A percentile compares a stretch with the other conserved stretches of the same genome.
These are phyloP conservation scores for Apocheima hispidaria DNA, from an alignment of 2,888 invertebrate species.

Conservation along the genomic window DNA sequence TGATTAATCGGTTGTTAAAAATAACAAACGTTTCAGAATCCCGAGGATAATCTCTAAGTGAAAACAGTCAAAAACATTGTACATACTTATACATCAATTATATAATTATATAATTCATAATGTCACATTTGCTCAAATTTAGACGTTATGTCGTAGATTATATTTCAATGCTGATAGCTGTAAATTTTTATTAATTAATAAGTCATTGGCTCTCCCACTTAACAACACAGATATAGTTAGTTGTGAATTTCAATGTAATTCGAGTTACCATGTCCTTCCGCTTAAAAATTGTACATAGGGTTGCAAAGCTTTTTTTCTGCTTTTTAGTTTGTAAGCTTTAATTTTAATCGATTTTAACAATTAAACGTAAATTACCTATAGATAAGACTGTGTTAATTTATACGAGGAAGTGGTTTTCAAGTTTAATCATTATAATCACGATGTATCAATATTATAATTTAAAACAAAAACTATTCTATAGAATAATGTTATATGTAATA, in stretches of 20 bases:
- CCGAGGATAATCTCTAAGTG: too few relatives aligned
- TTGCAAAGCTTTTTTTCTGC: constrained; percentile 55
- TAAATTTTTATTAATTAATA: too few relatives aligned
- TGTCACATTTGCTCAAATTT: too few relatives aligned
- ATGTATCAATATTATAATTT: constrained; percentile 9
- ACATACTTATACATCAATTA: too few relatives aligned
- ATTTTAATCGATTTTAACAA: constrained; percentile 34
- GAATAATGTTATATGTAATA: constrained; percentile 10
- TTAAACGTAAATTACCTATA: constrained; percentile 37
- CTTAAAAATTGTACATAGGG: constrained; percentile 74
- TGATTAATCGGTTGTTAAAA: too few relatives aligned
- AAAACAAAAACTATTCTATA: constrained; percentile 1
- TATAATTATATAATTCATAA: too few relatives aligned
- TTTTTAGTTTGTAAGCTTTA: constrained; percentile 38
- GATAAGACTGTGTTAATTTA: constrained; percentile 56
- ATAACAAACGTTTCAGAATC: too few relatives aligned
- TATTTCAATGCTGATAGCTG: too few relatives aligned
- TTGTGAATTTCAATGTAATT: constrained; percentile 55
- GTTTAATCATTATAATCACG: neutral
- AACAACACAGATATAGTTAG: neutral
- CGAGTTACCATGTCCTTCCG: constrained; percentile 80
- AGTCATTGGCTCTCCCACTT: too few relatives aligned
- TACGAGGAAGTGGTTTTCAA: constrained; percentile 23
- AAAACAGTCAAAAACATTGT: too few relatives aligned
- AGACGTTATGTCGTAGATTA: too few relatives aligned